phyloP scores from a whole-genome alignment of 1,140 invertebrate species.

The Eurytemora carolleeae region DNA sequence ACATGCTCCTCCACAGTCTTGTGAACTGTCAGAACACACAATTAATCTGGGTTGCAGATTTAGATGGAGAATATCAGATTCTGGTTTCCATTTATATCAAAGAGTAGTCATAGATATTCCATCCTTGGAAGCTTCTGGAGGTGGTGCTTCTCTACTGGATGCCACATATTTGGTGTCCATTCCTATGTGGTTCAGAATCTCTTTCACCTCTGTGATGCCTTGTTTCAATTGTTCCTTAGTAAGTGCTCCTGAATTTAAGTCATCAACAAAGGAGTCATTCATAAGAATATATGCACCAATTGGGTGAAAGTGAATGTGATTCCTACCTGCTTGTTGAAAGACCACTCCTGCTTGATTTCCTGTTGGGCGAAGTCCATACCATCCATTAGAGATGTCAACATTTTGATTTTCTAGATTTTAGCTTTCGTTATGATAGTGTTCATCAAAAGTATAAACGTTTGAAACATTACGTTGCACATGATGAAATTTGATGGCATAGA shows the following conservation, averaged over 20 bases:
- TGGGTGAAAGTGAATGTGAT: background rate
- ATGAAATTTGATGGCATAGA: no score
- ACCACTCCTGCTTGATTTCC: background rate
- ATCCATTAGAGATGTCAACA: background rate
- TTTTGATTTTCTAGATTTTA: background rate
- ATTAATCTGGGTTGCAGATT: background rate
- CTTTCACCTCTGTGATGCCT: background rate
- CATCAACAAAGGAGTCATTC: background rate
- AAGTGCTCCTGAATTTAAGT: background rate
- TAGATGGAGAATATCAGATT: background rate
- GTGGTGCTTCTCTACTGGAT: background rate
- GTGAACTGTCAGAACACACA: background rate
- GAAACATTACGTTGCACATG: no score
- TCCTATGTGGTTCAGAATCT: background rate
- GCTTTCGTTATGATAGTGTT: no score
- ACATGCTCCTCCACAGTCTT: background rate
- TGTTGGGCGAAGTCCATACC: background rate
- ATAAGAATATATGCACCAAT: background rate
- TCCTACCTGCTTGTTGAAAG: background rate
- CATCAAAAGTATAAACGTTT: no score
- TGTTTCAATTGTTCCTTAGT: background rate
- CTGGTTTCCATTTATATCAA: background rate
- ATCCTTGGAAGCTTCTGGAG: background rate
- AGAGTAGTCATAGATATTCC: background rate
- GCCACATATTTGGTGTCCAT: background rate